These are phyloP conservation scores for Xanthia togata DNA, from an alignment of 2,888 invertebrate genomes.

Conservation along the genomic window DNA sequence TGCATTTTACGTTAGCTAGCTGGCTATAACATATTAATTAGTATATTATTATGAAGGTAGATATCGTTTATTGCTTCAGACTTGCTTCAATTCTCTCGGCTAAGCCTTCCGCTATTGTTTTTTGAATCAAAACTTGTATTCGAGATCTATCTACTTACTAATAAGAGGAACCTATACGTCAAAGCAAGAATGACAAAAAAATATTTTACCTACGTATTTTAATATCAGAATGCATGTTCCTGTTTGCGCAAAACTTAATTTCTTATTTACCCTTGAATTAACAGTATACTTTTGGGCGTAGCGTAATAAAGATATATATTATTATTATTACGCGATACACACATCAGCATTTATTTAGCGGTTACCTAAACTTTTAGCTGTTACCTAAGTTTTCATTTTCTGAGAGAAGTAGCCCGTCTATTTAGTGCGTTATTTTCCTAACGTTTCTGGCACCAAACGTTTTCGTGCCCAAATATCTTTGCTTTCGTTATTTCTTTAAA, in stretches of 20 bases:
- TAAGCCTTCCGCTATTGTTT: conserved; percentile 2
- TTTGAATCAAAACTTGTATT: conserved; percentile 6
- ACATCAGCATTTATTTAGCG: conserved; percentile 4
- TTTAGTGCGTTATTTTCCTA: not conserved
- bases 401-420: not conserved
- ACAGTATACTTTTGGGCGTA: not conserved
- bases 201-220: not conserved
- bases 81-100: conserved; percentile 48
- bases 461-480: too few species aligned
- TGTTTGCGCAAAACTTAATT: not conserved
- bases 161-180: not conserved
- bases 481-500: not conserved
- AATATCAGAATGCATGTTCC: not conserved
- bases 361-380: not conserved
- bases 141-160: not conserved
- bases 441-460: not conserved
- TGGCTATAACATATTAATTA: not conserved
- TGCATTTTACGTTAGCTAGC: conserved; percentile 12
- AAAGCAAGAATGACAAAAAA: not conserved
- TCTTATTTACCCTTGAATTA: not conserved
- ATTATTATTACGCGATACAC: not conserved
- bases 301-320: not conserved
- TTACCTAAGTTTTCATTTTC: not conserved
- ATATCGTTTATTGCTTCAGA: conserved; percentile 42
- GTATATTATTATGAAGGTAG: conserved; percentile 2